Conservation (phyloP, 2,888 invertebrate genomes). For the Corythucha ciliata region DNA sequence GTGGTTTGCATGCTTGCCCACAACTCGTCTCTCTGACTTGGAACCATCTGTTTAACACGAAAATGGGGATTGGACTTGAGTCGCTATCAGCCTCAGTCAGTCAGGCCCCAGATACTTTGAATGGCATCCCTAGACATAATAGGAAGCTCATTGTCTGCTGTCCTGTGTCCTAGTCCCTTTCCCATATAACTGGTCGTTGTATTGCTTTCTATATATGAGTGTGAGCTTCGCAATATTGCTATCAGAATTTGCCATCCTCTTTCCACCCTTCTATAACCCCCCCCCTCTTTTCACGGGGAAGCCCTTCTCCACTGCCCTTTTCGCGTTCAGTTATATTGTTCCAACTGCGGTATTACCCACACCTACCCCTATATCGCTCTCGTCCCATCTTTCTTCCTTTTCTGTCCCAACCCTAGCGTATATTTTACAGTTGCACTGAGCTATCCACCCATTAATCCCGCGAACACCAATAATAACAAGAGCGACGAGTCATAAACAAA, state of each 20-base stretch:
- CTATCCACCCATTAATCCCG: constrained; percentile 19
- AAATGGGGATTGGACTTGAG: constrained; percentile 14
- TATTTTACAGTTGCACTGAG: constrained; percentile 22
- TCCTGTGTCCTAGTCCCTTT: not conserved
- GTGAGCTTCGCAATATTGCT: constrained; percentile 17
- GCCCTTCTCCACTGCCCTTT: constrained; percentile 10
- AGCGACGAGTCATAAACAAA: constrained; percentile 27
- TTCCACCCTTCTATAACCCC: not conserved
- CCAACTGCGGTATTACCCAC: constrained; percentile 24
- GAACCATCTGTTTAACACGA: no score
- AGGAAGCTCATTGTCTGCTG: constrained; percentile 1
- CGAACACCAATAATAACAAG: constrained; percentile 27
- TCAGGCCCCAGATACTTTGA: constrained; percentile 21
- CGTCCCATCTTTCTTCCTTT: no score
- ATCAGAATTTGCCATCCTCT: constrained; percentile 10
- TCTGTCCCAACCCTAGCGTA: no score
- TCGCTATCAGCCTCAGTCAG: constrained; percentile 22
- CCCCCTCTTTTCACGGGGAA: not conserved
- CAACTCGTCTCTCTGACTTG: no score
- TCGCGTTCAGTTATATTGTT: constrained; percentile 20
- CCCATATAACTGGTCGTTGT: no score
- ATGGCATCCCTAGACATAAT: constrained; percentile 23
- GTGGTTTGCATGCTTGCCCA: no score
- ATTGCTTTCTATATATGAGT: no score
- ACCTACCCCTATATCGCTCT: not conserved